Base-by-base conservation (phyloP, 2,113 vertebrate species). In the Sebastes fasciatus region DNA sequence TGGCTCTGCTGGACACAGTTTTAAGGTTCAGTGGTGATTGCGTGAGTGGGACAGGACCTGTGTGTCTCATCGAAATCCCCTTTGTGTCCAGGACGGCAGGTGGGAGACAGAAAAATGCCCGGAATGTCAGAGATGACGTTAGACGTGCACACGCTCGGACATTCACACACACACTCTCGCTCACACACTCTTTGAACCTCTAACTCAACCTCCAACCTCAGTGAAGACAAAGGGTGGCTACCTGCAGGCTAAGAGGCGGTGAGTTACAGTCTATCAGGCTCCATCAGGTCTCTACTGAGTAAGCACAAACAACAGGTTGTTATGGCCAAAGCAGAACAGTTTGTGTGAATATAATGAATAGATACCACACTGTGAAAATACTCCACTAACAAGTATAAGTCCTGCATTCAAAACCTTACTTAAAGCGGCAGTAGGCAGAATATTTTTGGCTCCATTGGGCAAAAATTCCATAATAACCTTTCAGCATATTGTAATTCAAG, bases 41-140 rank as follows among this genome's bases (percentile, higher is more conserved):
- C 5, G 2, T 0, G 6, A 78, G 12, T 1, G 64, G 51, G 64
- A 81, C 71, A 34, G 54, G 5, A 40, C 77, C 45, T 48, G 70
- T 63, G 49, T 9, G 0, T 68, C 85, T 77, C 17, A 88, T 88
- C 14, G 8, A 55, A 65, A 63, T 75, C 76, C 55, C 66, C 84
- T 64, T 79, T 84, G 74, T 86, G 74, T 74, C 51, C 51, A 6
- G 46, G 67, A 67, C 70, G 46, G 74, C 84, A 87, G 79, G 66
- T 81, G 80, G 82, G 82, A 86, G 77, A 82, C 68, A 40, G 8
- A 69, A 84, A 78, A 89, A 93, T 89, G 71, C 43, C 42, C 68
- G 86, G 88, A 94, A 93, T 94, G 84, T 79, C n/a, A 49, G 61
- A 77, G 67, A 69, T 80, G 82, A 84, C 83, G 78, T 69, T 60